These are phyloP conservation scores for Montifringilla adamsi DNA, from an alignment of 2,113 vertebrate genomes.

Conservation along the genomic window DNA sequence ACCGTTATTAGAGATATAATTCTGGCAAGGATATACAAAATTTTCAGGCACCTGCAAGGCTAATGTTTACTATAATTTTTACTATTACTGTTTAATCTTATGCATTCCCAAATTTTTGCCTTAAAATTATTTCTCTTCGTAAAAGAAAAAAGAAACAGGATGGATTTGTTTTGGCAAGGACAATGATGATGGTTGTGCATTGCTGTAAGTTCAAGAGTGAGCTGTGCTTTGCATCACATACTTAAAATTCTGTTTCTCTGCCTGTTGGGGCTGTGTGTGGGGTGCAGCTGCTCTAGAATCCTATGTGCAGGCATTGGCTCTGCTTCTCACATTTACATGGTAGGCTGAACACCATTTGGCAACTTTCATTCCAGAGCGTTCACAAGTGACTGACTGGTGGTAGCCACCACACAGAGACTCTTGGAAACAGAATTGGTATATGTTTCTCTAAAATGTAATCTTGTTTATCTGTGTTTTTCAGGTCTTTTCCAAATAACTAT, in stretches of 20 bases:
- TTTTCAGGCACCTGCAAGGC: not conserved
- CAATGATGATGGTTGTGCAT: not conserved
- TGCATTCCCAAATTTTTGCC: not conserved
- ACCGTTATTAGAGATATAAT: not conserved
- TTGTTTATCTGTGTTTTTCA: conserved; percentile 63
- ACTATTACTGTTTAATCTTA: not conserved
- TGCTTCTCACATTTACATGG: not conserved
- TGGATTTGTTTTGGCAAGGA: not conserved
- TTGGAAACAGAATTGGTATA: not conserved
- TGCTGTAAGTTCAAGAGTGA: not conserved
- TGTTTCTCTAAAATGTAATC: not conserved
- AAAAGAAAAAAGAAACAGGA: accelerated
- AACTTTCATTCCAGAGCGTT: not conserved
- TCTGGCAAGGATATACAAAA: not conserved
- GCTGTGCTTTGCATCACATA: not conserved
- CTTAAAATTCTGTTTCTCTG: not conserved
- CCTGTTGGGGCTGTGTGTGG: not conserved
- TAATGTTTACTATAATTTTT: not conserved
- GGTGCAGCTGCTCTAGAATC: not conserved
- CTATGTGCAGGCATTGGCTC: not conserved
- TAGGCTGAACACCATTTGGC: not conserved
- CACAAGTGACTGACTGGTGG: not conserved
- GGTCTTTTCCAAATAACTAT: conserved; percentile 97
- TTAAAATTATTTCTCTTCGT: not conserved
- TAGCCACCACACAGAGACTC: not conserved